Evolutionary conservation across 1,140 invertebrate genomes (phyloP).

Genomic region (Pseudomyrmex dendroicus): DNA sequence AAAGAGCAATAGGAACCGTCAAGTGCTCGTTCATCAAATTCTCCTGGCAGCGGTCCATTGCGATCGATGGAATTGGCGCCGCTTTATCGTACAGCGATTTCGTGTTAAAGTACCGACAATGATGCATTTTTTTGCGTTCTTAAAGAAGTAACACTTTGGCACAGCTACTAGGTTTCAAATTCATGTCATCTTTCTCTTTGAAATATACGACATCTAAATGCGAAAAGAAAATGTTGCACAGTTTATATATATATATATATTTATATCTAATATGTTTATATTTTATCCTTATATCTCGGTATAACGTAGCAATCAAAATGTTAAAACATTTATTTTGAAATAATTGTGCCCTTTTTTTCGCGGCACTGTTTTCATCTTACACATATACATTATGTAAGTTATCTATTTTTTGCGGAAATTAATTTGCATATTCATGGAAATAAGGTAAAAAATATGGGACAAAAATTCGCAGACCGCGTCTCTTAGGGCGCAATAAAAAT

Average conservation of each 20-base stretch:
- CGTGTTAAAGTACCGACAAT: not conserved
- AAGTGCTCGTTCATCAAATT: conserved; percentile 54
- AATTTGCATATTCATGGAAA: too few species aligned
- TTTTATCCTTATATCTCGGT: not conserved
- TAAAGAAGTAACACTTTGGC: not conserved
- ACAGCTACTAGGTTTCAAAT: not conserved
- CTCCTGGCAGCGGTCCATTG: conserved; percentile 34
- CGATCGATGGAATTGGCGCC: conserved; percentile 27
- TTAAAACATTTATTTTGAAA: not conserved
- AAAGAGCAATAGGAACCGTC: conserved; percentile 46
- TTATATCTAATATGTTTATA: not conserved
- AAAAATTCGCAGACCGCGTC: not conserved
- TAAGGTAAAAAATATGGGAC: too few species aligned
- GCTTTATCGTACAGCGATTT: conserved; percentile 25
- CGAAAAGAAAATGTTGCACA: too few species aligned
- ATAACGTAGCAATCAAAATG: not conserved
- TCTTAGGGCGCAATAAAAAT: not conserved
- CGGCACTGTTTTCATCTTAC: too few species aligned
- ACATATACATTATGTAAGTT: not conserved
- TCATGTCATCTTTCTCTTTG: not conserved
- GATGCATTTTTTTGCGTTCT: not conserved
- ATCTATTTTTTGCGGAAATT: not conserved
- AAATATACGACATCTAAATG: not conserved
- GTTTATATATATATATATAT: too few species aligned
- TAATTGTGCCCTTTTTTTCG: too few species aligned